Percentiles rank a stretch among this genome's conserved stretches.
phyloP scores from a whole-genome alignment of 2,797 vertebrate genomes.

The Alfaro cultratus region DNA sequence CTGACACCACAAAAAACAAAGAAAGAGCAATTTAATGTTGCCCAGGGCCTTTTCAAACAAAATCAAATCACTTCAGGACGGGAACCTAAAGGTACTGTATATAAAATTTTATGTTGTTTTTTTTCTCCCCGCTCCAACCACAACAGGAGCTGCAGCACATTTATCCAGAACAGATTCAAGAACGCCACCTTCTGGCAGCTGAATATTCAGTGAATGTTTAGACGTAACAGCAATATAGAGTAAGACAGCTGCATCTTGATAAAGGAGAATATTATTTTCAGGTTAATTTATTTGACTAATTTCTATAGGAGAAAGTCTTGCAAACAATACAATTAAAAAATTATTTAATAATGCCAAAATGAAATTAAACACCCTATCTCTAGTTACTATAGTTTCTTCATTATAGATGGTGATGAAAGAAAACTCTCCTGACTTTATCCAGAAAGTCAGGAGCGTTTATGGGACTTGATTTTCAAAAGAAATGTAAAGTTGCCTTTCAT shows the following conservation, averaged over 20 bases:
- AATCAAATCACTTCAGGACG: conserved; percentile 19
- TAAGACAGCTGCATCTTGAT: neutral
- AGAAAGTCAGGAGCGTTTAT: neutral
- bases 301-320: neutral
- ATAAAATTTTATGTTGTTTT: neutral
- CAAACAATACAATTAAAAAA: neutral
- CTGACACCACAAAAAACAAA: conserved; percentile 11
- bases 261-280: neutral
- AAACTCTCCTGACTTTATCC: too few species aligned
- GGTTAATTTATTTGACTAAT: neutral
- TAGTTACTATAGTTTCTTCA: neutral
- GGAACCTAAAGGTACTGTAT: neutral
- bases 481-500: neutral
- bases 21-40: neutral
- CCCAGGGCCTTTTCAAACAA: neutral
- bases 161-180: conserved; percentile 16
- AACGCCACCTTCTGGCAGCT: conserved; percentile 65
- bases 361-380: neutral
- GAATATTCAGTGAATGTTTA: neutral
- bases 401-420: neutral
- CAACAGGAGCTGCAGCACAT: neutral
- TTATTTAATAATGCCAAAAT: neutral
- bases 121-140: neutral
- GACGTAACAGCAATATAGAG: neutral
- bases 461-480: neutral